Percentiles rank a stretch among this genome's conserved stretches.
phyloP scores from a whole-genome alignment of 2,888 invertebrate species.

The Brachypterus glaber region DNA sequence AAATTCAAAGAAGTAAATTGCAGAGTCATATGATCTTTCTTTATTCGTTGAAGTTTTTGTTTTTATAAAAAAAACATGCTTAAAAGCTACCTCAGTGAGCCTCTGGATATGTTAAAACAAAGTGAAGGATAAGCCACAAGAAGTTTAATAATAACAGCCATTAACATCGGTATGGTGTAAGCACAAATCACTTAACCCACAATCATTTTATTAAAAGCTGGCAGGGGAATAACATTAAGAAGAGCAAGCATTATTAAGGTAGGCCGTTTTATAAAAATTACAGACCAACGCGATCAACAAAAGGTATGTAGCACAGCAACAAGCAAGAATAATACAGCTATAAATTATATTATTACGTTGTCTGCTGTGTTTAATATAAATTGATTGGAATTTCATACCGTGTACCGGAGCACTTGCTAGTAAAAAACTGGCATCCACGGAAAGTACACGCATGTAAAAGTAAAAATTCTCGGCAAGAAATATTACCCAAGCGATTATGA shows the following conservation, averaged over 20 bases:
- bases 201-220: conserved; percentile 27
- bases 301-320: conserved; percentile 31
- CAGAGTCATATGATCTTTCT: no score
- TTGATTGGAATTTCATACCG: conserved; percentile 43
- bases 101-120: no score
- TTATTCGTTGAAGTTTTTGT: no score
- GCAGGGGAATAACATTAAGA: no score
- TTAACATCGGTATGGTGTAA: conserved; percentile 25
- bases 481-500: conserved; percentile 36
- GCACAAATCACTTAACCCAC: conserved; percentile 27
- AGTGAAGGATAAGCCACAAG: no score
- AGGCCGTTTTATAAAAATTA: conserved; percentile 29
- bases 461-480: conserved; percentile 32
- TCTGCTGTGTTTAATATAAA: conserved; percentile 42
- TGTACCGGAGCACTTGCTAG: conserved; percentile 39
- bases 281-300: conserved; percentile 29
- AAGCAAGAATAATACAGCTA: conserved; percentile 36
- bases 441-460: conserved; percentile 34
- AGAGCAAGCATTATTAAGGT: conserved; percentile 24
- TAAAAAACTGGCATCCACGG: conserved; percentile 34
- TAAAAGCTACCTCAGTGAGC: no score
- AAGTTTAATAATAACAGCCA: conserved; percentile 23
- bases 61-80: no score
- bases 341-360: conserved; percentile 44
- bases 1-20: no score